These are phyloP conservation scores for Callinectes sapidus DNA, from an alignment of 2,888 invertebrate genomes.

Conservation along the genomic window DNA sequence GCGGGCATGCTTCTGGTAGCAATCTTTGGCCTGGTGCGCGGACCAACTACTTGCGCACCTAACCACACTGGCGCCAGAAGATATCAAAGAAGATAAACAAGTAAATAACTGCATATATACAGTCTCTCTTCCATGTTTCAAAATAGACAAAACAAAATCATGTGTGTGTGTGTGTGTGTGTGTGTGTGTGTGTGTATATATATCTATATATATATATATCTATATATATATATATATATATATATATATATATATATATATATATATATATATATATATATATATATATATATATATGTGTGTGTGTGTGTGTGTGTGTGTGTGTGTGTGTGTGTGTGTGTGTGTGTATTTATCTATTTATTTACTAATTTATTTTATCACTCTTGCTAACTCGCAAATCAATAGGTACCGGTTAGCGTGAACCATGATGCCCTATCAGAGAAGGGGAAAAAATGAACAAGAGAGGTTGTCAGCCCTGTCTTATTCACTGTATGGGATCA, in stretches of 20 bases:
- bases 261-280: too few species aligned
- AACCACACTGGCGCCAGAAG: constrained; percentile 1
- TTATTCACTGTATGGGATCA: neutral
- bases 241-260: too few species aligned
- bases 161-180: too few species aligned
- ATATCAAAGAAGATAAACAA: neutral
- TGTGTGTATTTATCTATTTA: too few species aligned
- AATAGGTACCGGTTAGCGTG: neutral
- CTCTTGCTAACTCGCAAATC: neutral
- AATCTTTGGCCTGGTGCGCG: neutral
- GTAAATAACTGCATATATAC: neutral
- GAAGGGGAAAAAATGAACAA: neutral
- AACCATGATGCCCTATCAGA: neutral
- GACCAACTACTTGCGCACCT: neutral
- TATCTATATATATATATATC: too few species aligned
- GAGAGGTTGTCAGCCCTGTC: neutral
- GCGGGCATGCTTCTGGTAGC: neutral
- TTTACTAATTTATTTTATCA: neutral
- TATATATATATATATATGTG: too few species aligned
- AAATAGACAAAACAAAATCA: neutral
- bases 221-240: too few species aligned
- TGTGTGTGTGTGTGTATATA: too few species aligned
- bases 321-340: too few species aligned
- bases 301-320: too few species aligned
- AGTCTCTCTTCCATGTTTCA: neutral